Evolutionary conservation across 2,888 invertebrate genomes (phyloP), one percentile per base, ranked within the genome.

Genomic region (Gymnosoma rotundatum): DNA sequence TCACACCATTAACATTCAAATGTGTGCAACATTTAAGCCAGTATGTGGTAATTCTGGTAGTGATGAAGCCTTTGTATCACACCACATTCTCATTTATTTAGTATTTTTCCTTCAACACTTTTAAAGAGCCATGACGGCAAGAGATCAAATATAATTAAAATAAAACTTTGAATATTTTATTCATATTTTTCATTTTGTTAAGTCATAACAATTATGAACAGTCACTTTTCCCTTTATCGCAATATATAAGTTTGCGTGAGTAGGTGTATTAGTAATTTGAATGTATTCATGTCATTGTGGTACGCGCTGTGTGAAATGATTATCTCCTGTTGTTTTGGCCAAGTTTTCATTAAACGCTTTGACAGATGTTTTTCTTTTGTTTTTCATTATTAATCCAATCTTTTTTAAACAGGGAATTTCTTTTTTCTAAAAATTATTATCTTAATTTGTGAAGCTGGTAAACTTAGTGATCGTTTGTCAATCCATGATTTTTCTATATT

Each of bases 91-190:
- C 9, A n/a, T 14, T 36, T 67, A 32, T 50, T 67, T 5, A 56
- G 72, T 20, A 18, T 18, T 32, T 56, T 56, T 56, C 45, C 56
- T 21, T 56, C 64, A 60, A 60, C 58, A 61, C 72, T 60, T 60
- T 32, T 20, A 56, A n/a, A 48, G 20, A 36, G 20, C 54, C 54
- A 45, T 66, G 75, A 32, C 75, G 36, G 64, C 66, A 66, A 67
- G 58, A 60, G 67, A 76, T 60, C 52, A 67, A 67, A 67, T 38
- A 76, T 76, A 61, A 67, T 76, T 76, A 67, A 67, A 76, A 76
- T 67, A 60, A 38, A 67, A 67, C 67, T 67, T 38, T 58, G 18
- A 38, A 14, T 58, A 18, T 58, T 18, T 64, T 58, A 58, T 45
- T 45, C 25, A 20, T 21, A 36, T 1, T 56, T 50, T 21, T 14